Evolutionary conservation across 37 sponge, comb jelly and placozoan species (phyloP), one percentile per base, ranked within the genome.

Genomic region (Halichondria panicea): DNA sequence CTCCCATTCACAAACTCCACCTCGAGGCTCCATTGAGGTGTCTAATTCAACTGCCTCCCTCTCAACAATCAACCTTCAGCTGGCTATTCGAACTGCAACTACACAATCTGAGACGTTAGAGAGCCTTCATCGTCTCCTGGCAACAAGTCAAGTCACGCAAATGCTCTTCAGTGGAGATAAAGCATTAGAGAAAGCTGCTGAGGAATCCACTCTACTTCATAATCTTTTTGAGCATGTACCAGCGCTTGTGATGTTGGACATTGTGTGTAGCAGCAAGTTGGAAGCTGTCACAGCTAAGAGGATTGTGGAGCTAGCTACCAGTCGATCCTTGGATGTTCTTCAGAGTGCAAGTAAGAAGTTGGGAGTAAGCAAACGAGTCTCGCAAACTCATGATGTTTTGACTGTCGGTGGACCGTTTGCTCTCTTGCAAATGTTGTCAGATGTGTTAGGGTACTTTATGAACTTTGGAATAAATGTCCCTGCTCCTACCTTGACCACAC

Each of bases 101-200:
- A 75, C 35, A n/a, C 57, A 68, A 42, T 78, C 80, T 19, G 64
- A 43, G 41, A 68, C 84, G 44, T 54, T 86, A 0, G 87, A 88
- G 31, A 77, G 78, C 35, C 80, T 93, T 18, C 68, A 82, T 28
- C 79, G 63, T 13, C 75, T 93, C 0, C 71, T 93, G 1, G 79
- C 83, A 18, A 75, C 86, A 24, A 38, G 89, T 28, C 41, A 43
- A 15, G 24, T 89, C 42, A 35, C 67, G 33, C 22, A 45, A 27
- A 93, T 89, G 64, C 86, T 93, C 68, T 85, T 88, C 22, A 83
- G 85, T 25, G 89, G 90, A 8, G 86, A 93, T 40, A 66, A 55
- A 19, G 52, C 78, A 13, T 50, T 93, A 31, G 79, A 85, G 71
- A 52, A 15, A 38, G 45, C 63, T 12, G 70, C 80, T 27, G 63